Evolutionary conservation across 2,797 vertebrate genomes (phyloP).

Genomic region (Pseudochaenichthys georgianus): DNA sequence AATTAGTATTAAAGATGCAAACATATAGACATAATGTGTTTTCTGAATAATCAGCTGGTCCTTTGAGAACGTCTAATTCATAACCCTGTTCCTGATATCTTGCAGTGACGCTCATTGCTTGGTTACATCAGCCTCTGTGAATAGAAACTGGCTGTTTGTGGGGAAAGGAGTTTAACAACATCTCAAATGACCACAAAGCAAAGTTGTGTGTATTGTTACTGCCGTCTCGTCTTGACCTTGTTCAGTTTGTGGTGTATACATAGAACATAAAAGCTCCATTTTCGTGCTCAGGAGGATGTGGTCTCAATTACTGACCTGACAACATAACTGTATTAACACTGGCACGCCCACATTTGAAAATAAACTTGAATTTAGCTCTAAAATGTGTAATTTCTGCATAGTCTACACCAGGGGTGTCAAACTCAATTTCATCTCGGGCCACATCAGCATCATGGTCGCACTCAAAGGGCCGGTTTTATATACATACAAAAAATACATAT

Average conservation of each 20-base stretch:
- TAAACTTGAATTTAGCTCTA: background rate
- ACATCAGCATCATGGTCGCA: too few relatives aligned
- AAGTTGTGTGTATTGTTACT: conserved; percentile 39
- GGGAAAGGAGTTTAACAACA: conserved; percentile 18
- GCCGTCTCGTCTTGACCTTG: conserved; percentile 40
- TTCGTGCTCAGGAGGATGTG: conserved; percentile 15
- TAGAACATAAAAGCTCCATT: conserved; percentile 31
- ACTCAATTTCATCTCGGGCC: too few relatives aligned
- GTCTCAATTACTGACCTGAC: conserved; percentile 43
- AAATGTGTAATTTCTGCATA: background rate
- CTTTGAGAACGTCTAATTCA: too few relatives aligned
- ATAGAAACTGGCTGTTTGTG: background rate
- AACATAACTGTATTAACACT: conserved; percentile 13
- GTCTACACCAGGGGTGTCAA: background rate
- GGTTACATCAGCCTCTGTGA: background rate
- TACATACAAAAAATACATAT: too few relatives aligned
- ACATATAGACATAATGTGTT: too few relatives aligned
- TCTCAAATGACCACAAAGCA: conserved; percentile 39
- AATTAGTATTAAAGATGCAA: too few relatives aligned
- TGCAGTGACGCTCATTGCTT: background rate
- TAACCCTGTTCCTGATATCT: too few relatives aligned
- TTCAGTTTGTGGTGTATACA: conserved; percentile 23
- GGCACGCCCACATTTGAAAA: conserved; percentile 14
- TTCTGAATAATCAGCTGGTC: too few relatives aligned
- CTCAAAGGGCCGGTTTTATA: too few relatives aligned